Evolutionary conservation across 2,888 invertebrate species (phyloP), one percentile per base, ranked within the genome.

Genomic region (Ennomos quercinarius): DNA sequence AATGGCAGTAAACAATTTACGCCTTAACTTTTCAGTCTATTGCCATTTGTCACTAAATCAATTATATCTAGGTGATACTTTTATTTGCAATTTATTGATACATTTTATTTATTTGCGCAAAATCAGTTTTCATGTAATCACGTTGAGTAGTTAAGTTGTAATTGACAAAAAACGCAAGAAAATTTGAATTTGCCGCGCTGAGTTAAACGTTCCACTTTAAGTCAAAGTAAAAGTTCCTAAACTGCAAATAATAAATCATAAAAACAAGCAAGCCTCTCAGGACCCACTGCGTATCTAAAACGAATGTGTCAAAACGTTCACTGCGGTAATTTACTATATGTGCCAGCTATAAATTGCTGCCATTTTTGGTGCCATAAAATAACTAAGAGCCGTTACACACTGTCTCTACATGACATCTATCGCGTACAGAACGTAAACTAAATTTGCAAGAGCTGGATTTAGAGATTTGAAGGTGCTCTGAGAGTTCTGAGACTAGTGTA

Each of bases 281-380:
- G 53, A 54, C 43, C 43, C 44, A 13, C 17, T 57, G 45, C 46
- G 51, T 57, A 44, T 51, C 55, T 59, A 48, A 61, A 54, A 53
- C 54, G 41, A 61, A 65, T 57, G 52, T 64, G 51, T 60, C 64
- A 56, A 53, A 57, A 43, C 47, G 36, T 48, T 53, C 41, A 35
- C 50, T 39, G 61, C 52, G 40, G 57, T 64, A 64, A 61, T 63
- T 62, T 61, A 63, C 56, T 44, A 58, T 44, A 58, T 27, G 48
- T 64, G 64, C 51, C 61, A 50, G 56, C 60, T 39, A 65, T 62
- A 63, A 67, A 66, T 61, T 63, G 27, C 37, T 46, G 45, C 27
- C 35, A 50, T 57, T 60, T 64, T 60, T 63, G 37, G 41, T 44
- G 8, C 45, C 49, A 49, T 61, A 51, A 56, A 56, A 48, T 48